Base-by-base conservation (phyloP, 2,797 vertebrate genomes). In the Syncerus caffer region DNA sequence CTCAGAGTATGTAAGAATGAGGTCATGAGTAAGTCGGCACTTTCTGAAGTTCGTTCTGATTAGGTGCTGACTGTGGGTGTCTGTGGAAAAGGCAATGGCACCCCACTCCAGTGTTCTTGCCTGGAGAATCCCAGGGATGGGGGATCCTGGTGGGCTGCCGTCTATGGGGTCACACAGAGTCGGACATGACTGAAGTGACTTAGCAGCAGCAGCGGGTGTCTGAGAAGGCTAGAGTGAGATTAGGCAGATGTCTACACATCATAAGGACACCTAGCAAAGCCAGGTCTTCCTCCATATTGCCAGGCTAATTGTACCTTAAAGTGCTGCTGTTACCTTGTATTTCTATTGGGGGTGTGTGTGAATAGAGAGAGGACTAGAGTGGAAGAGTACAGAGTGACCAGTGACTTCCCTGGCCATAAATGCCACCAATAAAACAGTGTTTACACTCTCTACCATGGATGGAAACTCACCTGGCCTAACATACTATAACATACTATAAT, bases 211-310 rank as follows among this genome's bases (percentile, higher is more conserved):
- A 58, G 6, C 23, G 4, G 42, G 3, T 71, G 6, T 10, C 10
- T 47, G 19, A 93, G 31, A 86, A 86, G 27, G 17, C 62, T 84
- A 25, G 13, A 11, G 7, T 50, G 42, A 95, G 27, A 17, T 12
- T 21, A 71, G 25, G 42, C 4, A 78, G 53, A 67, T 2, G 6
- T 2, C 11, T 0, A 27, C 16, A 14, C 1, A 2, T 10, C 45
- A 79, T 15, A 51, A 10, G 16, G 19, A 15, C 16, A 76, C 1
- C 27, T 29, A 60, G 6, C 11, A 53, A 82, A n/a, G 31, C 1
- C 45, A 71, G 17, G 15, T 34, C 1, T 62, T 74, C 34, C 29
- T 85, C 50, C 38, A 83, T 6, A 27, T 4, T 42, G 27, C 4
- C 60, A 23, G 23, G 47, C 10, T 47, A 62, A 60, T 25, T 80